Conservation (phyloP, 2,797 vertebrate species). For the Microctenopoma lineatum region DNA sequence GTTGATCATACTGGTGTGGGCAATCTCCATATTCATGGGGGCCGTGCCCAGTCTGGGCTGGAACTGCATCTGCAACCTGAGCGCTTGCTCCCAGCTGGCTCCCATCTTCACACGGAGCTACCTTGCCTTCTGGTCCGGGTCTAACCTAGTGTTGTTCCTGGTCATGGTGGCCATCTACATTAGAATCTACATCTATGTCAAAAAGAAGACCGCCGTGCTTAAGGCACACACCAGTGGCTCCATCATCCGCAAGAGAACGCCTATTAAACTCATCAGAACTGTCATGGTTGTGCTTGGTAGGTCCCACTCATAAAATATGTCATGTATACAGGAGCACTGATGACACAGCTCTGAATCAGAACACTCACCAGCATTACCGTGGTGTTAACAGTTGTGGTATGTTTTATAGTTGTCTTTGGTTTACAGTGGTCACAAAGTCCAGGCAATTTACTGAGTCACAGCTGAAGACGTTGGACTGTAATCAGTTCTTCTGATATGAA, state of each 20-base stretch:
- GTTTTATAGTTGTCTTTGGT: not conserved
- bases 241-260: conserved; percentile 91
- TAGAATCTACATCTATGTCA: conserved; percentile 94
- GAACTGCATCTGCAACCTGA: conserved; percentile 95
- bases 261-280: conserved; percentile 97
- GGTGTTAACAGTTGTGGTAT: conserved; percentile 2
- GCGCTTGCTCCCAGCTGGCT: conserved; percentile 89
- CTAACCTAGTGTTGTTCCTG: conserved; percentile 92
- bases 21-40: conserved; percentile 93
- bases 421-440: conserved; percentile 44
- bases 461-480: conserved; percentile 32
- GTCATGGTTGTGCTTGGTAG: conserved; percentile 97
- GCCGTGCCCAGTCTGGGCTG: conserved; percentile 94
- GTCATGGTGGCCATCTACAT: conserved; percentile 94
- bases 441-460: conserved; percentile 27
- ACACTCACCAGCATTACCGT: not conserved
- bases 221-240: conserved; percentile 89
- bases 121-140: conserved; percentile 93
- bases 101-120: conserved; percentile 97
- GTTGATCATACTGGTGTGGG: conserved; percentile 92
- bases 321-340: not conserved
- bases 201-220: conserved; percentile 90
- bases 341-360: conserved; percentile 16
- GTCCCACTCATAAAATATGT: conserved; percentile 42
- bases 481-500: conserved; percentile 30